A percentile compares a stretch with the other conserved stretches of the same genome.
These are phyloP conservation scores for Pitangus sulphuratus DNA, from an alignment of 2,797 vertebrate genomes.

Conservation along the genomic window DNA sequence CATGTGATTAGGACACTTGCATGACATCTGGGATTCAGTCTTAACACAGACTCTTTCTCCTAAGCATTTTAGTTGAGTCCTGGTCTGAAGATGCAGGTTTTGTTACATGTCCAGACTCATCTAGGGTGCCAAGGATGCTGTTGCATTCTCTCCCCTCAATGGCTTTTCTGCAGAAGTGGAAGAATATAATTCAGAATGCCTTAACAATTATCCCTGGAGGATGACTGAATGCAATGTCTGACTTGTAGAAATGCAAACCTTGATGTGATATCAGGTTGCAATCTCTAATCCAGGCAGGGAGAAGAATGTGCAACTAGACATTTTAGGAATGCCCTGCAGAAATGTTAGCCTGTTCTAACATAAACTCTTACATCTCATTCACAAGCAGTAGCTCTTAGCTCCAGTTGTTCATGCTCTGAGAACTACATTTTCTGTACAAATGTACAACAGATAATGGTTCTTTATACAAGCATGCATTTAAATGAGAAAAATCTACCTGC, in stretches of 20 bases:
- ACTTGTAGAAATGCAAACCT: not conserved
- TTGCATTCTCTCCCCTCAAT: not conserved
- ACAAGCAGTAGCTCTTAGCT: not conserved
- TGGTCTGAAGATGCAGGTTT: not conserved
- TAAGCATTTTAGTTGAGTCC: not conserved
- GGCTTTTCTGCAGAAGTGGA: not conserved
- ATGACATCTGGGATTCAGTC: not conserved
- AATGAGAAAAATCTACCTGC: not conserved
- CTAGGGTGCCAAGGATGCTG: not conserved
- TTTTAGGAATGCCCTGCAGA: not conserved
- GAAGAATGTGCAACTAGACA: not conserved
- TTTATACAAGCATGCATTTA: not conserved
- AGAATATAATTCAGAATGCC: not conserved
- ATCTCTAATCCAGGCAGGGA: not conserved
- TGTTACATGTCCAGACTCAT: not conserved
- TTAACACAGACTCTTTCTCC: not conserved
- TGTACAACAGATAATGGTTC: not conserved
- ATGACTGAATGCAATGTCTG: not conserved
- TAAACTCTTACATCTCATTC: not conserved
- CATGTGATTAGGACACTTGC: not conserved
- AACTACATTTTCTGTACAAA: not conserved
- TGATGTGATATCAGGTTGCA: not conserved
- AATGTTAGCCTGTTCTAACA: rapidly evolving
- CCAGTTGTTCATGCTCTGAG: not conserved
- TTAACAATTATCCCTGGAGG: not conserved